phyloP scores from a whole-genome alignment of 2,888 invertebrate genomes.

The Eudemis profundana region DNA sequence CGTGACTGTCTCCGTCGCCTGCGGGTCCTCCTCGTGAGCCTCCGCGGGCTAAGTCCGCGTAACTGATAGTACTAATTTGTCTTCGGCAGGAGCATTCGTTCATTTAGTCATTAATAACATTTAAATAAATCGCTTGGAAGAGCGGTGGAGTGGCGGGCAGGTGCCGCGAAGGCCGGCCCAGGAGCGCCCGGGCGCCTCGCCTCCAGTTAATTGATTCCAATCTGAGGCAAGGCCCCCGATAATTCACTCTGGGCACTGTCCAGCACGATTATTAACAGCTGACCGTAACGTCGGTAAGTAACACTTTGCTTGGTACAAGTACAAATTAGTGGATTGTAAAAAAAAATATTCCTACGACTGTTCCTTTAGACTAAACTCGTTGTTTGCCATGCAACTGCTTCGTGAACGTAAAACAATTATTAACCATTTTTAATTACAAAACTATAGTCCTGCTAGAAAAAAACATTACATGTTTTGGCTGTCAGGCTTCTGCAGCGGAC shows the following conservation, averaged over 20 bases:
- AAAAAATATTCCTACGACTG: constrained; percentile 19
- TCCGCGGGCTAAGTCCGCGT: constrained; percentile 8
- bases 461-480: not conserved
- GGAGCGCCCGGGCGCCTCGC: constrained; percentile 71
- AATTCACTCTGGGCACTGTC: constrained; percentile 67
- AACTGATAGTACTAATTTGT: constrained; percentile 32
- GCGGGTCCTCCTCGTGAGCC: not conserved
- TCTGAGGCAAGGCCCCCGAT: constrained; percentile 72
- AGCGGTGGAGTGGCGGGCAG: constrained; percentile 58
- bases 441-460: not conserved
- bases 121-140: constrained; percentile 24
- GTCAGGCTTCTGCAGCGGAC: not conserved
- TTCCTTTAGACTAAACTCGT: not conserved
- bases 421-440: not conserved
- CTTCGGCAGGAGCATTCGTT: constrained; percentile 24
- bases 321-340: constrained; percentile 23
- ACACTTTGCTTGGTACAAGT: constrained; percentile 21
- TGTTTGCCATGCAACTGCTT: not conserved
- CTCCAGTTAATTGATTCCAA: constrained; percentile 82
- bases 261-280: constrained; percentile 60
- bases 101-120: constrained; percentile 36
- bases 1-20: not conserved
- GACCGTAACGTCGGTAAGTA: constrained; percentile 56
- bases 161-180: constrained; percentile 75
- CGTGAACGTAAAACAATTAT: not conserved